Evolutionary conservation across 2,113 vertebrate genomes (phyloP).

Genomic region (Edolisoma coerulescens): DNA sequence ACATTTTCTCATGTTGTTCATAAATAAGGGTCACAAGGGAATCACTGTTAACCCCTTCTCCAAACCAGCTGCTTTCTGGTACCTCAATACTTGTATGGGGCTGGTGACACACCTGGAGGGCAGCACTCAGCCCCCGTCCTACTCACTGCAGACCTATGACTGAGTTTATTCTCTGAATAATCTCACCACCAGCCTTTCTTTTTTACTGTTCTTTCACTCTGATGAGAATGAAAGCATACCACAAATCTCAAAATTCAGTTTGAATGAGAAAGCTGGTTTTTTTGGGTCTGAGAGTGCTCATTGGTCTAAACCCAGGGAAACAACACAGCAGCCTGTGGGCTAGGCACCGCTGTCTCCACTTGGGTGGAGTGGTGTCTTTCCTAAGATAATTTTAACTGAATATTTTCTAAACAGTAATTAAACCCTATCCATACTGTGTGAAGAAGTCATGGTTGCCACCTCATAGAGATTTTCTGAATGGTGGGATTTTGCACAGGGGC

Average conservation of each 20-base stretch:
- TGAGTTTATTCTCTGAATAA: neutral
- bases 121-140: neutral
- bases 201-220: neutral
- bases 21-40: neutral
- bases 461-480: neutral
- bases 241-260: neutral
- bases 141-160: neutral
- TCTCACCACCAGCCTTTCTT: neutral
- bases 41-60: neutral
- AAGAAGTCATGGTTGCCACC: neutral
- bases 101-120: fast-evolving
- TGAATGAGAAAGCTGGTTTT: neutral
- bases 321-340: fast-evolving
- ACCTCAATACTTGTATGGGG: neutral
- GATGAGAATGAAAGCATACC: neutral
- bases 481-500: neutral
- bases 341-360: neutral
- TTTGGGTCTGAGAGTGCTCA: neutral
- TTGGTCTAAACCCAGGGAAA: neutral
- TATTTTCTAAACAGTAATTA: neutral
- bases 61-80: neutral
- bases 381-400: neutral
- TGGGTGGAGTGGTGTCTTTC: neutral
- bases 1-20: neutral
- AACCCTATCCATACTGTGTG: neutral